Conservation (phyloP, 2,888 invertebrate species). For the Clistopyga incitator region DNA sequence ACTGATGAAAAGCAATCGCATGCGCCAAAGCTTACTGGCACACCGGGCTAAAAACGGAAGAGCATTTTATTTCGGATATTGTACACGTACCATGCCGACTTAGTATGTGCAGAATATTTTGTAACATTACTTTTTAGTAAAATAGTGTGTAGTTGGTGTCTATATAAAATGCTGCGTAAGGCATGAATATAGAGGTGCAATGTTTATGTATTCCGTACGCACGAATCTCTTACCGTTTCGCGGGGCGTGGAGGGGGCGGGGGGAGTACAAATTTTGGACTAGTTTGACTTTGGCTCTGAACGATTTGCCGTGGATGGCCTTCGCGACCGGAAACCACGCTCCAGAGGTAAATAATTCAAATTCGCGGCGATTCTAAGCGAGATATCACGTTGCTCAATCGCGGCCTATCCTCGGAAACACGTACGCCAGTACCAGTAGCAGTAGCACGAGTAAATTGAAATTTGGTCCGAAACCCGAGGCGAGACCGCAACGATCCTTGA, state of each 20-base stretch:
- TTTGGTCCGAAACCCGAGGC: constrained; percentile 72
- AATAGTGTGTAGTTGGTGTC: constrained; percentile 19
- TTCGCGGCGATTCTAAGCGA: constrained; percentile 42
- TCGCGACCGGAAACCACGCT: constrained; percentile 15
- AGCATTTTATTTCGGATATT: constrained; percentile 33
- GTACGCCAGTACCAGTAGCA: constrained; percentile 41
- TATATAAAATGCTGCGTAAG: constrained; percentile 1
- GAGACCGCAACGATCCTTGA: constrained; percentile 81
- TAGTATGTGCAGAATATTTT: constrained; percentile 22
- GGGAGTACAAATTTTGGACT: constrained; percentile 59
- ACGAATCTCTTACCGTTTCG: neutral
- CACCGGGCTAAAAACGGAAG: constrained; percentile 52
- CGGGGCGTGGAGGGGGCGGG: neutral
- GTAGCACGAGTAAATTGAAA: constrained; percentile 66
- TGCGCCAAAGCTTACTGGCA: constrained; percentile 27
- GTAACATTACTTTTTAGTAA: constrained; percentile 19
- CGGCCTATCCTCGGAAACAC: constrained; percentile 51
- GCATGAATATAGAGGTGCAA: constrained; percentile 27
- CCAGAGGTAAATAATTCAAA: constrained; percentile 9
- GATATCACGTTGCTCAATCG: constrained; percentile 53
- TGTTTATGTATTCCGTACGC: constrained; percentile 16
- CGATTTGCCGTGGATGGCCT: constrained; percentile 24
- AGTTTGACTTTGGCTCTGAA: constrained; percentile 69
- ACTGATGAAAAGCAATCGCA: constrained; percentile 4
- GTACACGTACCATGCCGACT: neutral